Evolutionary conservation across 1,140 invertebrate species (phyloP).

Genomic region (Drosophila miranda): DNA sequence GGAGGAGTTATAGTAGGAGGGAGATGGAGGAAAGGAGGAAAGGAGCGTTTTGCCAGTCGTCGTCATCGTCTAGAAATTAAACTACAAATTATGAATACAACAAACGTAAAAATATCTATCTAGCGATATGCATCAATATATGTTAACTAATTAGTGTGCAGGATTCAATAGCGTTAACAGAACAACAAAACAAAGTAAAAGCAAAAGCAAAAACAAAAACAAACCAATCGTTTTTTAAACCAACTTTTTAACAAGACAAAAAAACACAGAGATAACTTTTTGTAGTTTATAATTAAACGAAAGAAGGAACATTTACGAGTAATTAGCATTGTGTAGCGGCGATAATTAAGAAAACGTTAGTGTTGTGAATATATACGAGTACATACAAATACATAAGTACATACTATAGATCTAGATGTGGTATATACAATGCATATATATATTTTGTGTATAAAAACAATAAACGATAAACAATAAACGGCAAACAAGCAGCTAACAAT

Average conservation of each 20-base stretch:
- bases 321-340: constrained; percentile 38
- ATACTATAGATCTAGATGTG: constrained; percentile 29
- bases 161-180: constrained; percentile 24
- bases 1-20: neutral
- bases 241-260: constrained; percentile 36
- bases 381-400: constrained; percentile 33
- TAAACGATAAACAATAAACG: constrained; percentile 51
- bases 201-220: constrained; percentile 34
- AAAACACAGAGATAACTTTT: constrained; percentile 32
- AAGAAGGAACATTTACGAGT: constrained; percentile 10
- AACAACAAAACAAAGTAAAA: constrained; percentile 40
- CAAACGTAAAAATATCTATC: constrained; percentile 35
- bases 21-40: no score
- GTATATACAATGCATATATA: constrained; percentile 32
- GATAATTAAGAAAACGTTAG: constrained; percentile 70
- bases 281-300: constrained; percentile 23
- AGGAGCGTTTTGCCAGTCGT: constrained; percentile 49
- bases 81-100: constrained; percentile 56
- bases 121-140: constrained; percentile 42
- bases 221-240: constrained; percentile 40
- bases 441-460: constrained; percentile 55
- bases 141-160: constrained; percentile 70
- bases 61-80: constrained; percentile 55
- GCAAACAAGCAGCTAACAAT: constrained; percentile 46
- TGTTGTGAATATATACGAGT: constrained; percentile 75